phyloP scores from a whole-genome alignment of 2,888 invertebrate species.

The Drosophila cyrtoloma region DNA sequence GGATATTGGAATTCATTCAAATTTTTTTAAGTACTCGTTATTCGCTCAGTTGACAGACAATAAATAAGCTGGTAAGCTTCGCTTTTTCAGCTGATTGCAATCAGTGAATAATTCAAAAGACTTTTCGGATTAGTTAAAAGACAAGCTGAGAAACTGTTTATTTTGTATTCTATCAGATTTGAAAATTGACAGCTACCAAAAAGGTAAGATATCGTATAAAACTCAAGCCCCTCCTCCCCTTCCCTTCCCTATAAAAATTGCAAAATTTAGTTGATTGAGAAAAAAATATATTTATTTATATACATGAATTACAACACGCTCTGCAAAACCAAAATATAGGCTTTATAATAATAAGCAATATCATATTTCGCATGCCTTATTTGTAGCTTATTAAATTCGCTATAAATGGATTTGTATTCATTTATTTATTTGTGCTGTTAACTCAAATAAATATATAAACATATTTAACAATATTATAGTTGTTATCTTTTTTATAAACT shows the following conservation, averaged over 20 bases:
- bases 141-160: not conserved
- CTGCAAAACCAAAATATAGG: not conserved
- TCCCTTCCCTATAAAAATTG: no score
- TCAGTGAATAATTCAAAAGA: not conserved
- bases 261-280: no score
- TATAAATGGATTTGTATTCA: not conserved
- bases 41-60: not conserved
- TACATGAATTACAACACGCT: slow-evolving; percentile 5
- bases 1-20: not conserved
- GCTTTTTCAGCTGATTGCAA: not conserved
- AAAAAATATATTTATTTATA: not conserved
- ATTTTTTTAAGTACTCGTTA: not conserved
- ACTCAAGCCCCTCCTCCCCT: no score
- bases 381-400: slow-evolving; percentile 24
- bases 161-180: not conserved
- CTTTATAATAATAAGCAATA: not conserved
- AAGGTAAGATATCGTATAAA: not conserved
- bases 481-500: not conserved
- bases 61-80: not conserved
- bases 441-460: not conserved
- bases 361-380: slow-evolving; percentile 37
- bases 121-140: not conserved
- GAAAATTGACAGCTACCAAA: not conserved
- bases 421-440: not conserved
- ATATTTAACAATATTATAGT: not conserved